Base-by-base conservation (phyloP, 2,797 vertebrate species). In the Calcarius lapponicus region DNA sequence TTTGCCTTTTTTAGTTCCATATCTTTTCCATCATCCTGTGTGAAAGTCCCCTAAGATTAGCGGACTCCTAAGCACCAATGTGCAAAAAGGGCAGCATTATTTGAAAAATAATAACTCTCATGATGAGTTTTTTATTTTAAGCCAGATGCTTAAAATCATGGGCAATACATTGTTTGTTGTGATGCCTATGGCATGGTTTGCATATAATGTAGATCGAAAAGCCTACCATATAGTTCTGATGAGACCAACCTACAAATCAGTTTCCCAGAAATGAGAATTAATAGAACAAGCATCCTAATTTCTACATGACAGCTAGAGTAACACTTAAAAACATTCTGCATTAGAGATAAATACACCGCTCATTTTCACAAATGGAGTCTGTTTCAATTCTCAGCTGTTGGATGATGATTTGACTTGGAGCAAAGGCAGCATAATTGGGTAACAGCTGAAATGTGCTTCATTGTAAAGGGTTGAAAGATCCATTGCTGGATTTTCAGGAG, bases 311-410 rank as follows among this genome's bases (percentile, higher is more conserved):
- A 92, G 94, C 53, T 89, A 96, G 90, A 98, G 98, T 97, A 98
- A 97, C 97, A 97, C 98, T 98, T 98, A 96, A 98, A 98, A 98
- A 97, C 95, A 97, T 95, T 95, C 86, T 65, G 74, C 78, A 97
- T 97, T 97, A 97, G 83, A 95, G 93, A 97, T 97, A 97, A 96
- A 97, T 96, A 96, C 94, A 93, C 95, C 95, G 74, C 96, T 97
- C 97, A 97, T 98, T 98, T 97, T 98, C 97, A 97, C 97, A 98
- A 98, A 97, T 97, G 97, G 98, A 97, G 95, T 98, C 98, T 98
- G 98, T 98, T 98, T 98, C 98, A 97, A 97, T 98, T 98, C 96
- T 98, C 97, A 97, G 98, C 97, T 98, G 97, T 95, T 98, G 97
- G 95, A 94, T 96, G 97, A 98, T 97, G 97, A 97, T 97, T 98